Conservation (phyloP, 2,113 vertebrate species). For the Podarcis cretensis region DNA sequence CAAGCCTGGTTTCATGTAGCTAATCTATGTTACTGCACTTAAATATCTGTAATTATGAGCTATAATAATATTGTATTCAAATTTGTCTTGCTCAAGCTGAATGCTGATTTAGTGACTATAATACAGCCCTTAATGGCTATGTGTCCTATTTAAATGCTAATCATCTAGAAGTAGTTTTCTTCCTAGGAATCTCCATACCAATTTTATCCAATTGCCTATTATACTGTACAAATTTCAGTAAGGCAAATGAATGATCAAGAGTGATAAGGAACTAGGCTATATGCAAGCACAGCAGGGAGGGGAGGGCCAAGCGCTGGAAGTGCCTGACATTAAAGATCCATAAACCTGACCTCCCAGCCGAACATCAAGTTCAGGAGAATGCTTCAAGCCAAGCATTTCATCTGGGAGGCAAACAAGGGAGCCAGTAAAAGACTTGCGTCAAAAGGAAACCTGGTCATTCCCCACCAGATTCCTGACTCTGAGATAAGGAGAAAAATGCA, state of each 20-base stretch:
- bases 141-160: constrained; percentile 37
- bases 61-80: constrained; percentile 32
- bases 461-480: neutral
- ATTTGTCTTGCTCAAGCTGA: constrained; percentile 17
- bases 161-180: constrained; percentile 13
- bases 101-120: constrained; percentile 20
- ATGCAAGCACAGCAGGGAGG: neutral
- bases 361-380: neutral
- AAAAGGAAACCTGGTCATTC: neutral
- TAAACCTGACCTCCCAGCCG: neutral
- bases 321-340: neutral
- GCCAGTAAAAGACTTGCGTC: neutral
- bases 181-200: constrained; percentile 17
- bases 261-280: neutral
- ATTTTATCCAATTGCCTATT: constrained; percentile 18
- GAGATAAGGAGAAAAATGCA: neutral
- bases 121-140: constrained; percentile 27
- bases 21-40: constrained; percentile 1
- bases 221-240: constrained; percentile 10
- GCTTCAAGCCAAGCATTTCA: neutral
- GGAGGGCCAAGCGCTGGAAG: neutral
- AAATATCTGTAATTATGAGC: constrained; percentile 16
- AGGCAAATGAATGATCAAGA: neutral
- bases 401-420: neutral
- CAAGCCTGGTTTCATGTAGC: constrained; percentile 2